These are phyloP conservation scores for Nomada lathburiana DNA, from an alignment of 2,888 invertebrate species.

Conservation along the genomic window DNA sequence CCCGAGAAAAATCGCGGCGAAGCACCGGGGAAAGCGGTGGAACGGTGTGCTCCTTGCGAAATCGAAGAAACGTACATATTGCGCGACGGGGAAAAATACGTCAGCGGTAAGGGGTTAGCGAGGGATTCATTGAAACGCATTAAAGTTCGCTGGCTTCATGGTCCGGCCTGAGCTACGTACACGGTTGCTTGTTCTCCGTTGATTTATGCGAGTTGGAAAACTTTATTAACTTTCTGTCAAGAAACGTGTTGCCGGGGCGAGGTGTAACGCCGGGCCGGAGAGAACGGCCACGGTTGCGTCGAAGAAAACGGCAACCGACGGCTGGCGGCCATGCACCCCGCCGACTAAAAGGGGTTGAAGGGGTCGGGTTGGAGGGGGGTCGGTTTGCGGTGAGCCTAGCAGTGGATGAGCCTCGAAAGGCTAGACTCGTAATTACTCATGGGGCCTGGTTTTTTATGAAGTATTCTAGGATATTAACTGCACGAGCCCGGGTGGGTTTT, in stretches of 20 bases:
- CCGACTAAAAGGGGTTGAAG: neutral
- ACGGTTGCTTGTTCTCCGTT: slow-evolving; percentile 64
- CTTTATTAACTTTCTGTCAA: slow-evolving; percentile 79
- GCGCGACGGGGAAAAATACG: neutral
- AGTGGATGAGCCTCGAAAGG: slow-evolving; percentile 45
- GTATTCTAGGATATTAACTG: slow-evolving; percentile 53
- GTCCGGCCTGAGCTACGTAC: slow-evolving; percentile 44
- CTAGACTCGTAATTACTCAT: slow-evolving; percentile 64
- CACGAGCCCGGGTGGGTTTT: slow-evolving; percentile 19
- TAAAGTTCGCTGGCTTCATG: slow-evolving; percentile 75
- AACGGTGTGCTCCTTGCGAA: slow-evolving; percentile 29
- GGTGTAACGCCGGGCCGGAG: slow-evolving; percentile 36
- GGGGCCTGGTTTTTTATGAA: slow-evolving; percentile 47
- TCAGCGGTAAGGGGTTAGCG: neutral
- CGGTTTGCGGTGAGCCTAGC: slow-evolving; percentile 36
- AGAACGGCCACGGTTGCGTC: slow-evolving; percentile 3
- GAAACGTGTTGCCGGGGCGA: slow-evolving; percentile 71
- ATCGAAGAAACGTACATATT: slow-evolving; percentile 40
- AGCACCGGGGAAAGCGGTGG: slow-evolving; percentile 6
- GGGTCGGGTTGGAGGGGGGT: neutral
- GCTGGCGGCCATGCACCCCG: slow-evolving; percentile 38
- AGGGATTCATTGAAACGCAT: slow-evolving; percentile 76
- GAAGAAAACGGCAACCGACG: slow-evolving; percentile 50
- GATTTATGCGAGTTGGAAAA: slow-evolving; percentile 80
- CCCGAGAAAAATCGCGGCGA: neutral